Evolutionary conservation across 1,140 invertebrate species (phyloP).

Genomic region (Hydropsyche tenuis): DNA sequence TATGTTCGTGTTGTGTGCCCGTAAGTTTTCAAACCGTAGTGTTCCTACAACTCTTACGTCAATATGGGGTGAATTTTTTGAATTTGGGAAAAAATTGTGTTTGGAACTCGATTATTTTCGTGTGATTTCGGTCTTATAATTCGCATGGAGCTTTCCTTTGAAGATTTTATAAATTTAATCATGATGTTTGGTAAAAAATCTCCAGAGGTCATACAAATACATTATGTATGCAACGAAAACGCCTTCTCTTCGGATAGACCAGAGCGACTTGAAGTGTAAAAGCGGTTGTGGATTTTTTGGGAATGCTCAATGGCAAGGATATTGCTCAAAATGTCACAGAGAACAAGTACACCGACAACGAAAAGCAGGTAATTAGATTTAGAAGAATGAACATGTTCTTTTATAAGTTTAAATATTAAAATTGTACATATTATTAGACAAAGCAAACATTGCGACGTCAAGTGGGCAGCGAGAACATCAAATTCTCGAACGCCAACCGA

Average conservation of each 20-base stretch:
- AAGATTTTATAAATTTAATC: neutral
- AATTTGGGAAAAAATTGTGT: neutral
- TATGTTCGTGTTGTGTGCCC: neutral
- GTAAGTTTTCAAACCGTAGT: neutral
- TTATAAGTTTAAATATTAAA: neutral
- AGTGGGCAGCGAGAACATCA: conserved; percentile 43
- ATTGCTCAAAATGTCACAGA: conserved; percentile 92
- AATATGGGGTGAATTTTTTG: neutral
- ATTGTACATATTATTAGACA: conserved; percentile 35
- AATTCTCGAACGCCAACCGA: conserved; percentile 44
- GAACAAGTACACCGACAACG: conserved; percentile 72
- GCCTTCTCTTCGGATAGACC: conserved; percentile 78
- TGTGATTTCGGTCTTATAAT: no score
- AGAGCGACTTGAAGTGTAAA: conserved; percentile 90
- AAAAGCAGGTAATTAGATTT: conserved; percentile 55
- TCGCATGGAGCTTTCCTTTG: no score
- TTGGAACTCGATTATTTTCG: neutral
- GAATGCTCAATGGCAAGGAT: conserved; percentile 94
- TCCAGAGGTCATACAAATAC: conserved; percentile 62
- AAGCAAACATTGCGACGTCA: conserved; percentile 23
- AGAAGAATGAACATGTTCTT: neutral
- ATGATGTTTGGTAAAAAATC: conserved; percentile 59
- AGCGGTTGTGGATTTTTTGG: conserved; percentile 97
- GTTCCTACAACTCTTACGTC: neutral
- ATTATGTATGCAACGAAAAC: conserved; percentile 75